Evolutionary conservation across 2,113 vertebrate species (phyloP).

Genomic region (Odocoileus virginianus): DNA sequence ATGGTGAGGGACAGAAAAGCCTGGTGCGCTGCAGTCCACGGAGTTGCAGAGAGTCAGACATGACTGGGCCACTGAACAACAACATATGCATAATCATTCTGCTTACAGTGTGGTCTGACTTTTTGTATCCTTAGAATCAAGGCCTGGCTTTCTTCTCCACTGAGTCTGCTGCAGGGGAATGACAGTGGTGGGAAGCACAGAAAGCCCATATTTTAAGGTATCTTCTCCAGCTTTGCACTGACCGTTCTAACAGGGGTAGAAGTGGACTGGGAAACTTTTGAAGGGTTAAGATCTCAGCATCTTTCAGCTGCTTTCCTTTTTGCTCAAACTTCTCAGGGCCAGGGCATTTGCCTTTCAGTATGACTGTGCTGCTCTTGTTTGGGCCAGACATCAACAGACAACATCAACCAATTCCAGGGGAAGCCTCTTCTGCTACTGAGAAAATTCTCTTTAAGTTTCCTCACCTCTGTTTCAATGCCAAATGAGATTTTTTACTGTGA

Average conservation of each 20-base stretch:
- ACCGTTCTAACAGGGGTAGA: background rate
- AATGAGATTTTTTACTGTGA: constrained; percentile 38
- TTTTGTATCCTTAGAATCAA: background rate
- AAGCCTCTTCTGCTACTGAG: background rate
- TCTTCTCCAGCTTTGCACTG: background rate
- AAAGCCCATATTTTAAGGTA: background rate
- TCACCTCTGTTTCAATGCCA: constrained; percentile 50
- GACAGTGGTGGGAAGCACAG: accelerated
- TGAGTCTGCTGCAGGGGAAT: background rate
- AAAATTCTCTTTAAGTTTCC: constrained; percentile 56
- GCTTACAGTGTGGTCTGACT: background rate
- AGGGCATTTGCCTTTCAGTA: background rate
- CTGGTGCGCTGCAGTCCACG: accelerated
- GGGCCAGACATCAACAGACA: background rate
- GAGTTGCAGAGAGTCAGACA: background rate
- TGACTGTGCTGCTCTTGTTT: background rate
- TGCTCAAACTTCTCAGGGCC: background rate
- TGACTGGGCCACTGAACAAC: background rate
- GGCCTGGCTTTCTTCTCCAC: background rate
- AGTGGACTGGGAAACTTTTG: background rate
- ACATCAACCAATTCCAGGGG: background rate
- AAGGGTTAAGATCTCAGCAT: background rate
- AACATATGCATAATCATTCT: constrained; percentile 38
- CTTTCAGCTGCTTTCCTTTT: background rate
- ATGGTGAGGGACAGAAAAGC: background rate